These are phyloP conservation scores for Drosophila ironensis DNA, from an alignment of 1,140 invertebrate genomes.

Conservation along the genomic window DNA sequence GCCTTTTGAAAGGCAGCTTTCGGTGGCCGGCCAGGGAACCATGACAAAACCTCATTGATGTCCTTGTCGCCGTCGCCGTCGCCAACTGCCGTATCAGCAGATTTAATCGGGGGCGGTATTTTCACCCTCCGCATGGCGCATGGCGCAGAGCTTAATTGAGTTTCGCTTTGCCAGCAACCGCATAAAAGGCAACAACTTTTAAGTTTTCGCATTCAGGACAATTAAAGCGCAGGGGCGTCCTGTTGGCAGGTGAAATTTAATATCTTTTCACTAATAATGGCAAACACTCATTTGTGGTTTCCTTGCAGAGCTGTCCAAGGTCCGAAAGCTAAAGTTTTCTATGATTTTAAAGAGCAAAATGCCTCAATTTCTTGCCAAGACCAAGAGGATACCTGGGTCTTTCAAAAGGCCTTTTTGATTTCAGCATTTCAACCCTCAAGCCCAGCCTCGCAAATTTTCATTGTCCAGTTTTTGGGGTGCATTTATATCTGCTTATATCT, in stretches of 20 bases:
- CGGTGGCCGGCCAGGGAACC: conserved; percentile 59
- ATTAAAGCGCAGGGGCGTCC: conserved; percentile 74
- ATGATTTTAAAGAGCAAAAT: not conserved
- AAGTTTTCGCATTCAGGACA: conserved; percentile 73
- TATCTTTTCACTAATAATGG: conserved; percentile 69
- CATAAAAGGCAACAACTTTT: conserved; percentile 77
- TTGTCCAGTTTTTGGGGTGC: conserved; percentile 43
- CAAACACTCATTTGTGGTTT: conserved; percentile 60
- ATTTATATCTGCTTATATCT: not conserved
- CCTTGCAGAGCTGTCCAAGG: conserved; percentile 52
- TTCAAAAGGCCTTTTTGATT: too few species aligned
- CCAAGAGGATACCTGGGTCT: too few species aligned
- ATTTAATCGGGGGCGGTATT: conserved; percentile 59
- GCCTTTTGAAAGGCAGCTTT: conserved; percentile 66
- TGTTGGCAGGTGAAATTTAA: conserved; percentile 60
- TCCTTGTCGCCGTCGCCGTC: conserved; percentile 43
- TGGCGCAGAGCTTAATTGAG: conserved; percentile 72
- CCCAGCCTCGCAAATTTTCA: conserved; percentile 24
- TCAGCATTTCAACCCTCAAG: not conserved
- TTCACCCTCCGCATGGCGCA: not conserved
- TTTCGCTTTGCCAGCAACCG: conserved; percentile 79
- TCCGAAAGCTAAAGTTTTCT: not conserved
- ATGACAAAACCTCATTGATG: conserved; percentile 65
- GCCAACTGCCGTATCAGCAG: conserved; percentile 68
- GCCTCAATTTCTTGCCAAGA: too few species aligned